Base-by-base conservation (phyloP, 2,888 invertebrate species). In the Caenorhabditis zanzibari region DNA sequence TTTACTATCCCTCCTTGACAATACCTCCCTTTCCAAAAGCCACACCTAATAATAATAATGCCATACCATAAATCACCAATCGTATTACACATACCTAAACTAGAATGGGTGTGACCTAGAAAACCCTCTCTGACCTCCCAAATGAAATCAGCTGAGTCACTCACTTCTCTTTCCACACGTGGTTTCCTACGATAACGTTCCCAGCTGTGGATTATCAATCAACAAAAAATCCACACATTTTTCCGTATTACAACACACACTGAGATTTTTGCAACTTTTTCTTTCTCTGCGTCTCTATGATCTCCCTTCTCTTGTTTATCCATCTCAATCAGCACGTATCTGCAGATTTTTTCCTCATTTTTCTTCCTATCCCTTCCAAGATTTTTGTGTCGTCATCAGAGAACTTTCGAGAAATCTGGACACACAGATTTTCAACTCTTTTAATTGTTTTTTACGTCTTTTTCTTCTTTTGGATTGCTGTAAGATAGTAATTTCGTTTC, bases 221-320 rank as follows among this genome's bases (percentile, higher is more conserved):
- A 56, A 56, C 56, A 56, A 26, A 56, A n/a, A 56, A 56, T 58
- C 58, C 58, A 58, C 58, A 58, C 47, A 72, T 47, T 71, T 52
- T 71, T 58, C 54, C 54, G 54, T 71, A 63, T 63, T 63, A 63
- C n/a, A n/a, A n/a, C n/a, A n/a, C 63, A 59, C 59, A 26, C 26
- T 10, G 14, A 19, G 44, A 24, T 22, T 22, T 61, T 61, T 63
- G 63, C 63, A 68, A 68, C 68, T 52, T 41, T 10, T n/a, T 41
- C n/a, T 22, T 24, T 52, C 54, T 56, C 32, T 7, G 24, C 24
- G 26, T 35, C 44, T 26, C 24, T 68, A 24, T 68, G 32, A 49
- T 66, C 22, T 54, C 24, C 52, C 35, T 68, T 28, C 52, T 56
- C 26, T 12, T 12, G 28, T 26, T 72, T 71, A 35, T 38, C 54